phyloP scores from a whole-genome alignment of 1,140 invertebrate genomes.

The Aphelinus atriplicis region DNA sequence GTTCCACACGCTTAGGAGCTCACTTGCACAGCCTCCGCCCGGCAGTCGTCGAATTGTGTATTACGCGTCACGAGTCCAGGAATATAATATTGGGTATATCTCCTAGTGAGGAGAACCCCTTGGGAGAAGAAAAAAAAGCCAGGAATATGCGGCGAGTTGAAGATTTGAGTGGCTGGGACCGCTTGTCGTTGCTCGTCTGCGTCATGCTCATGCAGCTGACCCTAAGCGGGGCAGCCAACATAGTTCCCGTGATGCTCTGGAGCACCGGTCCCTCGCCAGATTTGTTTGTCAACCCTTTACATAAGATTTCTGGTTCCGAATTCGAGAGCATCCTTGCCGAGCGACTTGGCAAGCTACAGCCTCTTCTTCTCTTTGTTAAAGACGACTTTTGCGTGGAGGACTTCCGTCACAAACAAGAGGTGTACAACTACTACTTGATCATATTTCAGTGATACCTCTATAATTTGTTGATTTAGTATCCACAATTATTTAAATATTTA shows the following conservation, averaged over 20 bases:
- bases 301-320: slow-evolving; percentile 46
- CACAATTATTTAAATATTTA: slow-evolving; percentile 11
- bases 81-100: no score
- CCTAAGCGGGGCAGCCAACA: slow-evolving; percentile 48
- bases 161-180: no score
- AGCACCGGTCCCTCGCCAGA: slow-evolving; percentile 38
- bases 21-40: no score
- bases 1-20: no score
- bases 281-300: slow-evolving; percentile 47
- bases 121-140: no score
- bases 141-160: no score
- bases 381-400: slow-evolving; percentile 58
- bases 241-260: slow-evolving; percentile 56
- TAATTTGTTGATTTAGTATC: slow-evolving; percentile 4
- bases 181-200: slow-evolving; percentile 1
- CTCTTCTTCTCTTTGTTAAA: slow-evolving; percentile 50
- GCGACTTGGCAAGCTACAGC: slow-evolving; percentile 41
- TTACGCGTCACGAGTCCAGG: no score
- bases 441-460: slow-evolving; percentile 7
- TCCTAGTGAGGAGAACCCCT: no score
- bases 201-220: slow-evolving; percentile 62
- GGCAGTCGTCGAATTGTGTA: no score
- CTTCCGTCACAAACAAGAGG: slow-evolving; percentile 52
- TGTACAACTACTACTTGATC: slow-evolving; percentile 39
- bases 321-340: slow-evolving; percentile 47